Evolutionary conservation across 2,113 vertebrate genomes (phyloP).

Genomic region (Zosterops japonicus): DNA sequence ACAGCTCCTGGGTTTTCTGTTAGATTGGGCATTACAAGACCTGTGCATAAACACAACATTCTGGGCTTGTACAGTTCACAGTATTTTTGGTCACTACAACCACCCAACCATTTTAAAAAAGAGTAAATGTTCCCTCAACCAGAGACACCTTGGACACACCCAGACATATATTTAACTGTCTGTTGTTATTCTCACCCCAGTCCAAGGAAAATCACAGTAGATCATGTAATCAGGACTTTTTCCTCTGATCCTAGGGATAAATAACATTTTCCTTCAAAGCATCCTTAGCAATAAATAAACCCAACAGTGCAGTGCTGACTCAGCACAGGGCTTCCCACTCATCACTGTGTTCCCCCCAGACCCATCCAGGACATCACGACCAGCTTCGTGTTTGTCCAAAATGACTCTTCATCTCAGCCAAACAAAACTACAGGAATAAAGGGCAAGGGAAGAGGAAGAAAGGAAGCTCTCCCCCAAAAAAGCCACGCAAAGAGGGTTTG

Average conservation of each 20-base stretch:
- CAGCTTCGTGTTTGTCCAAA: neutral
- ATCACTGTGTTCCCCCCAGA: neutral
- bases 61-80: neutral
- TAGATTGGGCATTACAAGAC: neutral
- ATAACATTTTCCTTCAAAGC: neutral
- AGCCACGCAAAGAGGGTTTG: slow-evolving; percentile 27
- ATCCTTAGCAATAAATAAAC: neutral
- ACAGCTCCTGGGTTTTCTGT: neutral
- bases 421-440: slow-evolving; percentile 55
- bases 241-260: neutral
- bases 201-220: neutral
- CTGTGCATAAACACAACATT: fast-evolving
- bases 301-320: neutral
- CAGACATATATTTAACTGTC: neutral
- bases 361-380: neutral
- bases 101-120: neutral
- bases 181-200: neutral
- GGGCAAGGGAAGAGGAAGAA: neutral
- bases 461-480: neutral
- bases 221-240: neutral
- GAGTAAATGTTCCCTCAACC: neutral
- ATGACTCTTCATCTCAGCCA: neutral
- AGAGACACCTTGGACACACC: neutral
- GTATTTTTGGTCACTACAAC: neutral
- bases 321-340: neutral